Evolutionary conservation across 2,888 invertebrate genomes (phyloP), one percentile per base, ranked within the genome.

Genomic region (Ametastegia equiseti): DNA sequence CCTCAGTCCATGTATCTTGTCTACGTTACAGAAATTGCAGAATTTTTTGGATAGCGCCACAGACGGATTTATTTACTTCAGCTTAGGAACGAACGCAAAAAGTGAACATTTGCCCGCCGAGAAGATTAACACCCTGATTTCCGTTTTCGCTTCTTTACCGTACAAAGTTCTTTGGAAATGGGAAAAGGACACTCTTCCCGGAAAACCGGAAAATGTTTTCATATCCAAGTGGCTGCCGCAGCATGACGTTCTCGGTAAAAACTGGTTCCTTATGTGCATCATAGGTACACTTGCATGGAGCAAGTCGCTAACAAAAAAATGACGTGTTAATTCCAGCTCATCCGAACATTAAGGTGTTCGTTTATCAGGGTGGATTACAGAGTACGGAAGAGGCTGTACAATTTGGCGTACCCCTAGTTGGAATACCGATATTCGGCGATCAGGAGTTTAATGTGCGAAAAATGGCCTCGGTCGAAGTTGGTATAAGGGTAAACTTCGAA

Each of bases 141-240:
- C 87, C 82, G 90, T 88, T 71, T 89, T 92, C 80, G 85, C 89
- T 82, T 89, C 90, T 83, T 85, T 92, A 82, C 86, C 88, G 85
- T 91, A 91, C 86, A 89, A 88, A 86, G 90, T 92, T 83, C 85
- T 92, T 77, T 92, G 92, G 92, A 92, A 92, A 87, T 90, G 89
- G 86, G 88, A 86, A 81, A 86, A 88, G 47, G 84, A 85, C 63
- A 85, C 85, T 80, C 86, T 88, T 86, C 84, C 88, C 83, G 88
- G 90, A 47, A n/a, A 87, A 4, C 92, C 93, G 0, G 86, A 87
- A 7, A 93, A 93, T 84, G 92, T 94, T 0, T 91, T 92, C 80
- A 87, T 93, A 0, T 75, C 91, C 4, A 84, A 91, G 9, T 93
- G 93, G 92, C 90, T 91, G 19, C 91, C 92, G 1, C 92, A 92